phyloP scores from a whole-genome alignment of 2,113 vertebrate genomes.

The Romanogobio albipinnatus region DNA sequence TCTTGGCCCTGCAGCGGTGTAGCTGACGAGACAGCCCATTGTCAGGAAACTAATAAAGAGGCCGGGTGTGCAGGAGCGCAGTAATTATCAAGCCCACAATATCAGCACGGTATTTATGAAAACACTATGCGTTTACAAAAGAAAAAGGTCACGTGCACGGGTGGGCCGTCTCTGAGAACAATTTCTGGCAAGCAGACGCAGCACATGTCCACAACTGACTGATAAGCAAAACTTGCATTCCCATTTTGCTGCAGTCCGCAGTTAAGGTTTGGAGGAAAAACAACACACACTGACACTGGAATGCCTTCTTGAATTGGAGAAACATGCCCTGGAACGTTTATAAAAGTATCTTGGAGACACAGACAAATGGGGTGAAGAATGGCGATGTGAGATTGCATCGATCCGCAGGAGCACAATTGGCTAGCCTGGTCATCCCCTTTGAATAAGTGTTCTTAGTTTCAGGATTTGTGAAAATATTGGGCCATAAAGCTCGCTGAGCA shows the following conservation, averaged over 20 bases:
- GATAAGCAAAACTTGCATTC: constrained; percentile 59
- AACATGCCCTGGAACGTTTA: constrained; percentile 51
- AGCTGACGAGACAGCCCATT: constrained; percentile 59
- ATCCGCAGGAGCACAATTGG: constrained; percentile 65
- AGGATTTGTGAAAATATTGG: constrained; percentile 64
- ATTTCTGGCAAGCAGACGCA: constrained; percentile 60
- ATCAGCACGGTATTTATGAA: constrained; percentile 72
- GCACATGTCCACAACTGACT: constrained; percentile 45
- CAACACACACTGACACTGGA: constrained; percentile 63
- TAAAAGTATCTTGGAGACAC: constrained; percentile 62
- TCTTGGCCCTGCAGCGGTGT: background rate
- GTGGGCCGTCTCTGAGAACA: constrained; percentile 58
- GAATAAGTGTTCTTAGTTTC: constrained; percentile 52
- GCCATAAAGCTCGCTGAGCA: constrained; percentile 54
- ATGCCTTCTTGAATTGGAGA: constrained; percentile 61
- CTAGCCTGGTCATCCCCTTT: constrained; percentile 50
- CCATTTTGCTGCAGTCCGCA: constrained; percentile 42
- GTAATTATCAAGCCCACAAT: constrained; percentile 75
- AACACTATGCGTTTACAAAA: constrained; percentile 68
- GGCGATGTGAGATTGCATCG: constrained; percentile 60
- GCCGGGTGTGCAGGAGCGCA: constrained; percentile 58
- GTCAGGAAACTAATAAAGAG: constrained; percentile 76
- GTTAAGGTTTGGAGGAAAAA: constrained; percentile 51
- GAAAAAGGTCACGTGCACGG: constrained; percentile 71
- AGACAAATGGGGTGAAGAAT: constrained; percentile 61